Base-by-base conservation (phyloP, 1,140 invertebrate genomes). In the Caenorhabditis tropicalis region DNA sequence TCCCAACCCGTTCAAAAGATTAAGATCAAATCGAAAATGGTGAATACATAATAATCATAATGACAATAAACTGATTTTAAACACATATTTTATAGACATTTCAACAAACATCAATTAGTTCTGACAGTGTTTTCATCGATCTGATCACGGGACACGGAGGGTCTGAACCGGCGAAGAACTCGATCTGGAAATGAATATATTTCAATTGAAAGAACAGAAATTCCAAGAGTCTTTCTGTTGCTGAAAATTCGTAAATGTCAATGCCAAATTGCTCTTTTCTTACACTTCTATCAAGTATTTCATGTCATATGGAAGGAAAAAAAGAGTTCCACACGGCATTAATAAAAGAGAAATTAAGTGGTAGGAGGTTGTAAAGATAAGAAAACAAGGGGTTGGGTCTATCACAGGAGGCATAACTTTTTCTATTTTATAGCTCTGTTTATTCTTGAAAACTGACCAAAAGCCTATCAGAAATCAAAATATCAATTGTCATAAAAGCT, bases 341-440 rank as follows among this genome's bases (percentile, higher is more conserved):
- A n/a, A 74, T 43, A 12, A 74, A 74, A 74, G 39, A 12, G 39
- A 43, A 43, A 43, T 43, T 43, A 43, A 21, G 5, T 10, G 21
- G 36, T 16, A 60, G 58, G 58, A 60, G 58, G 58, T 60, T 31
- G 36, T 74, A 74, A 74, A 74, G 65, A 74, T 74, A 74, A 74
- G 65, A 36, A n/a, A 65, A 65, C 39, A 43, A 7, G 31, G 31
- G 16, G 58, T 6, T n/a, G n/a, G n/a, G n/a, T n/a, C n/a, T n/a
- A n/a, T n/a, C n/a, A 6, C 4, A n/a, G n/a, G 31, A 58, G 36
- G 65, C 6, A 74, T 10, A 43, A 43, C 39, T 6, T 43, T 43
- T 43, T 43, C 5, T 43, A 43, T 43, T 43, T 43, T 43, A 43
- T 43, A 43, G 39, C 5, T 6, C 5, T 43, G 39, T 43, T 43